Conservation (phyloP, 2,113 vertebrate genomes). For the Cebidichthys violaceus region DNA sequence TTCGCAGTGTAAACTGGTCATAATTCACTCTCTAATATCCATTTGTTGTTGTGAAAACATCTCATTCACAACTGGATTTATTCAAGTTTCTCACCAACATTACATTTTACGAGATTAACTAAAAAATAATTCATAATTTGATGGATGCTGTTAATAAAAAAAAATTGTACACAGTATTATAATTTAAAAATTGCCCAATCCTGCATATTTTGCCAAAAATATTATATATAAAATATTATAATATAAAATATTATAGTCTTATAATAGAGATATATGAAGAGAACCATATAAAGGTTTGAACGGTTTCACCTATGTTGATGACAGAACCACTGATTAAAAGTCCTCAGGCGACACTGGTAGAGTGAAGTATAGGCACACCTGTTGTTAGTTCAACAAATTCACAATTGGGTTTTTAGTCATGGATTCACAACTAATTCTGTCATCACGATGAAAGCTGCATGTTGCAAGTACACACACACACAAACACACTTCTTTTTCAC, state of each 20-base stretch:
- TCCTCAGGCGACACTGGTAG: background rate
- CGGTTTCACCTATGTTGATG: background rate
- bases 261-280: background rate
- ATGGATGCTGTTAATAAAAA: too few relatives aligned
- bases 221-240: too few relatives aligned
- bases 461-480: constrained; percentile 15
- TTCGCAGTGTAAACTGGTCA: too few relatives aligned
- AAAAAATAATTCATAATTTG: too few relatives aligned
- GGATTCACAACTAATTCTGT: background rate
- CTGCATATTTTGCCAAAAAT: background rate
- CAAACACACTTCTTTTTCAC: constrained; percentile 66
- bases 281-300: background rate
- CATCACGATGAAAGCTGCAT: background rate
- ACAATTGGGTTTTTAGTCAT: constrained; percentile 20
- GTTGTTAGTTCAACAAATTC: constrained; percentile 12
- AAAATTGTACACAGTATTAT: too few relatives aligned
- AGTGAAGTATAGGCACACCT: background rate
- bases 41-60: too few relatives aligned
- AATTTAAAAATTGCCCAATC: background rate
- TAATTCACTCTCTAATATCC: too few relatives aligned
- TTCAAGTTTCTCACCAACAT: background rate
- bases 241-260: too few relatives aligned
- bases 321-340: background rate
- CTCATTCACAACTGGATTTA: too few relatives aligned
- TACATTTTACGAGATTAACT: background rate